Evolutionary conservation across 1,140 invertebrate genomes (phyloP).

Genomic region (Drosophila simulans): DNA sequence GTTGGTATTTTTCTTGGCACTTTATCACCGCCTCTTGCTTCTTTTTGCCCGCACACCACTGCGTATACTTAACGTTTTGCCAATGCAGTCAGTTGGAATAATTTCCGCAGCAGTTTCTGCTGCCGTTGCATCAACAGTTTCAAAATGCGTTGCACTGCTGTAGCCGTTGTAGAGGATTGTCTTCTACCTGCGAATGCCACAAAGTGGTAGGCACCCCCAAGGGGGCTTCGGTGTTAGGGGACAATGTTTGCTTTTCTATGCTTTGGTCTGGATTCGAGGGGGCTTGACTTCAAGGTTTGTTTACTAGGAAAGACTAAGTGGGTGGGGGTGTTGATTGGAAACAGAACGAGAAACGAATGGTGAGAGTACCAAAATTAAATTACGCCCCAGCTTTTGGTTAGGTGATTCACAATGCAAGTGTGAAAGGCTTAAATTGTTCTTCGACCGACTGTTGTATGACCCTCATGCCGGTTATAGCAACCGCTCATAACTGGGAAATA

Average conservation of each 20-base stretch:
- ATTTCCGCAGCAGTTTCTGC: constrained; percentile 80
- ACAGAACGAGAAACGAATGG: too few relatives aligned
- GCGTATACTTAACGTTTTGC: constrained; percentile 66
- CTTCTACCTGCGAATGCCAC: constrained; percentile 38
- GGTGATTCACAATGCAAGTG: constrained; percentile 32
- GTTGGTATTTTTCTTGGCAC: constrained; percentile 13
- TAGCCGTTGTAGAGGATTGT: constrained; percentile 77
- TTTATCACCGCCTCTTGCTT: constrained; percentile 8
- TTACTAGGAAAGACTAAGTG: constrained; percentile 10
- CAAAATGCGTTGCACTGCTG: constrained; percentile 82
- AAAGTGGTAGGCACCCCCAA: background rate
- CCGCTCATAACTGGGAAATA: constrained; percentile 1
- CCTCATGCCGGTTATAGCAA: constrained; percentile 31
- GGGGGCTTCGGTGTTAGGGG: background rate
- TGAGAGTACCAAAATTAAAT: constrained; percentile 28
- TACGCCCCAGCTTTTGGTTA: constrained; percentile 4
- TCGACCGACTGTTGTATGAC: background rate
- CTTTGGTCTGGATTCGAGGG: constrained; percentile 18
- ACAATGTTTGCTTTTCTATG: constrained; percentile 6
- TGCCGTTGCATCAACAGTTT: constrained; percentile 84
- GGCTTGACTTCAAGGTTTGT: constrained; percentile 34
- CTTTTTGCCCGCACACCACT: constrained; percentile 11
- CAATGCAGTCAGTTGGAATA: constrained; percentile 71
- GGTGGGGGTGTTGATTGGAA: background rate
- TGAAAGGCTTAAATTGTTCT: constrained; percentile 64